phyloP scores from a whole-genome alignment of 2,888 invertebrate genomes.

The Lepidocyrtinus sp. region DNA sequence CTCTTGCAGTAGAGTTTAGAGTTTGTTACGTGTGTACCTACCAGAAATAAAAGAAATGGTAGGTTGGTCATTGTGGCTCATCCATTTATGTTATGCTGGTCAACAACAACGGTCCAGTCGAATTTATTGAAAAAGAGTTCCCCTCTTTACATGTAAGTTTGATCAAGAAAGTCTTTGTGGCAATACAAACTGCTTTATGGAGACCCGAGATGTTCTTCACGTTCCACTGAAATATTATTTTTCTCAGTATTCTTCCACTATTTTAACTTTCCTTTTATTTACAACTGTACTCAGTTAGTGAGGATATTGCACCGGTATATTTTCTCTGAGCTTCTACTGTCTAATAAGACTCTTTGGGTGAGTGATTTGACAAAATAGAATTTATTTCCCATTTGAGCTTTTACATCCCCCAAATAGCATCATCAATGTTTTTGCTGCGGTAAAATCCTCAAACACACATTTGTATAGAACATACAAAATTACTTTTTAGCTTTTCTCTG shows the following conservation, averaged over 20 bases:
- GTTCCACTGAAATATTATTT: not conserved
- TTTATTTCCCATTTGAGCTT: conserved; percentile 56
- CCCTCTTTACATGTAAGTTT: not conserved
- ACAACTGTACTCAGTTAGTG: not conserved
- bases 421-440: not conserved
- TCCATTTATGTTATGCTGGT: not conserved
- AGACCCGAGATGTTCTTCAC: not conserved
- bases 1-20: too few species aligned
- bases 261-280: not conserved
- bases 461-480: not conserved
- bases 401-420: conserved; percentile 22
- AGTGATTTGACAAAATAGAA: conserved; percentile 59
- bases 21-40: not conserved
- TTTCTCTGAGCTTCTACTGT: not conserved
- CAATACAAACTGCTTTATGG: not conserved
- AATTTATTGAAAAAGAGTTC: not conserved
- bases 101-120: not conserved
- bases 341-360: conserved; percentile 25
- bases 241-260: not conserved
- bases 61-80: not conserved
- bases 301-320: not conserved
- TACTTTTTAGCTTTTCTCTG: not conserved
- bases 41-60: not conserved
- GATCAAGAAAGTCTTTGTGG: not conserved
- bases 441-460: not conserved